phyloP scores from a whole-genome alignment of 2,113 vertebrate species.

The Taxidea taxus region DNA sequence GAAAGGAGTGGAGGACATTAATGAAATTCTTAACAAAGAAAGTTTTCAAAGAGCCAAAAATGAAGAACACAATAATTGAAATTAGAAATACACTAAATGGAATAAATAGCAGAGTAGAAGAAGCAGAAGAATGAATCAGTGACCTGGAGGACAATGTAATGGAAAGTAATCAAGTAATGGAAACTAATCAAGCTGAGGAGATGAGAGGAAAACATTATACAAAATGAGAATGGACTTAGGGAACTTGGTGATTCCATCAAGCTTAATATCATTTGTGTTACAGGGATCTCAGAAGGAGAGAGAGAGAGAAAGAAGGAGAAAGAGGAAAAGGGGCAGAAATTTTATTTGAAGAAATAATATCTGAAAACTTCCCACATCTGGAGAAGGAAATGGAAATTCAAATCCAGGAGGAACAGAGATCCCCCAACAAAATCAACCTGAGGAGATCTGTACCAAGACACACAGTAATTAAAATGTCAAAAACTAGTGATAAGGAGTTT shows the following conservation, averaged over 20 bases:
- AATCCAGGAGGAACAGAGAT: not conserved
- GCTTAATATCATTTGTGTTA: not conserved
- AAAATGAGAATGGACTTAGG: not conserved
- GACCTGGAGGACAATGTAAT: not conserved
- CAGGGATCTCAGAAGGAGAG: not conserved
- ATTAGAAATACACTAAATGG: not conserved
- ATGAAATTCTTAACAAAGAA: not conserved
- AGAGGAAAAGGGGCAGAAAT: not conserved
- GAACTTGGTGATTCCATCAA: not conserved
- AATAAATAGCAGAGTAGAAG: not conserved
- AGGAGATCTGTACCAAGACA: not conserved
- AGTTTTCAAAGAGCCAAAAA: not conserved
- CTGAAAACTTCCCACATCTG: not conserved
- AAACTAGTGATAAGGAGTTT: not conserved
- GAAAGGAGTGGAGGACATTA: not conserved
- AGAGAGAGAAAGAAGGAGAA: no score
- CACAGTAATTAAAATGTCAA: not conserved
- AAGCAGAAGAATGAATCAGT: not conserved
- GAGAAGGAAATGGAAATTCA: not conserved
- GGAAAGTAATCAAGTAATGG: not conserved
- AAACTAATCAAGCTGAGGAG: not conserved
- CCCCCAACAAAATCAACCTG: not conserved
- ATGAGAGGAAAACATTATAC: not conserved
- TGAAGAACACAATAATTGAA: not conserved
- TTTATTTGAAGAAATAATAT: not conserved